Base-by-base conservation (phyloP, 2,797 vertebrate genomes). In the Eidolon dupreanum region DNA sequence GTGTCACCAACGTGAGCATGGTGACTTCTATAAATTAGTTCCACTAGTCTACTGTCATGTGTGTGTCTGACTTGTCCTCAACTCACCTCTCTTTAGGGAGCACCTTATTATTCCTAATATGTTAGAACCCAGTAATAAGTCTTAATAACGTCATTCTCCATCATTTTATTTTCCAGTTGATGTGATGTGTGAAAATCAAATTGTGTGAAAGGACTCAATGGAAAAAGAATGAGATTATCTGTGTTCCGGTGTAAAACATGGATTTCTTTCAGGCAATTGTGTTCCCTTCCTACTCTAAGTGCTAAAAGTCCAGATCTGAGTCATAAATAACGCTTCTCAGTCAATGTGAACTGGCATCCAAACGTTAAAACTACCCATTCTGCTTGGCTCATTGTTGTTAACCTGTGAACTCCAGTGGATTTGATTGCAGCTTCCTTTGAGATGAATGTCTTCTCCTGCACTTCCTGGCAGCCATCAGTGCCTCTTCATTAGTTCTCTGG, bases 111-210 rank as follows among this genome's bases (percentile, higher is more conserved):
- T 94, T 91, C 66, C 57, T 31, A 81, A 83, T 33, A 19, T 36
- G 13, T 38, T 86, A 17, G 16, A 92, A 91, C 33, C 38, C 46
- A 78, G 2, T 28, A 22, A 57, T 33, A 36, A 92, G 33, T 85
- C 26, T 79, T 75, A 61, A 36, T 78, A 68, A 86, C 3, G 6
- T 77, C 33, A 63, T 63, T 63, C 17, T 26, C 16, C 24, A 38
- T 65, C 33, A 11, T 41, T 79, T 79, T 78, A 55, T 74, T 24
- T 38, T n/a, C 31, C 24, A 33, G 24, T 6, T 75, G 65, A 71
- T 49, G 19, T 75, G 74, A 86, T 65, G 8, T 88, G 26, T 91
- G 74, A 95, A 93, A 95, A 78, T 88, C 22, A 79, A 78, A 75
- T 53, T 12, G 10, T 81, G 5, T 78, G 55, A 87, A 97, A 89